A percentile compares a stretch with the other conserved stretches of the same genome.
Conservation (phyloP, 2,113 vertebrate species). For the Solea solea region DNA sequence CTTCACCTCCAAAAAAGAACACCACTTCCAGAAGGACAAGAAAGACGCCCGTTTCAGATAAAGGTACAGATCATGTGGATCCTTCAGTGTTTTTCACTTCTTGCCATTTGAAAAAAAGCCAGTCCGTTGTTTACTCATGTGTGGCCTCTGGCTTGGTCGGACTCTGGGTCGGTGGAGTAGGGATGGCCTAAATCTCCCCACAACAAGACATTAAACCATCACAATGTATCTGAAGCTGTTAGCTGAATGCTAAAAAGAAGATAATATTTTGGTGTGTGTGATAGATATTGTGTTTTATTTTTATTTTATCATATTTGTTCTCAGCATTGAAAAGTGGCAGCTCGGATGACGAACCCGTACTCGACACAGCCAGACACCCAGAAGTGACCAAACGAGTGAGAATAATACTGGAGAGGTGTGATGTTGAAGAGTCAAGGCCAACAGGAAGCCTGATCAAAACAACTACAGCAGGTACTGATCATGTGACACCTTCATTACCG, state of each 20-base stretch:
- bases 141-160: too few species aligned
- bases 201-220: too few species aligned
- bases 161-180: too few species aligned
- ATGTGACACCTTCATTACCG: accelerated
- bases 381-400: constrained; percentile 63
- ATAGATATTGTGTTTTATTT: background rate
- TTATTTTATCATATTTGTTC: background rate
- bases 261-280: background rate
- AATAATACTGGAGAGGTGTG: constrained; percentile 63
- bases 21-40: background rate
- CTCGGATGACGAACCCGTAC: constrained; percentile 44
- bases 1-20: constrained; percentile 16
- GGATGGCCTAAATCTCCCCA: too few species aligned
- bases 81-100: too few species aligned
- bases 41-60: constrained; percentile 37
- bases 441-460: constrained; percentile 1
- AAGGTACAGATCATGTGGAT: background rate
- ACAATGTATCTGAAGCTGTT: too few species aligned
- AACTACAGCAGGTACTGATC: constrained; percentile 25
- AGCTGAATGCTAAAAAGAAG: too few species aligned
- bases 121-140: too few species aligned
- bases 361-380: constrained; percentile 24
- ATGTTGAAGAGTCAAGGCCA: constrained; percentile 6
- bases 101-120: too few species aligned
- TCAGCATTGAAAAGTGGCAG: constrained; percentile 24